Evolutionary conservation across 2,888 invertebrate genomes (phyloP).

Genomic region (Flexamia atlantica): DNA sequence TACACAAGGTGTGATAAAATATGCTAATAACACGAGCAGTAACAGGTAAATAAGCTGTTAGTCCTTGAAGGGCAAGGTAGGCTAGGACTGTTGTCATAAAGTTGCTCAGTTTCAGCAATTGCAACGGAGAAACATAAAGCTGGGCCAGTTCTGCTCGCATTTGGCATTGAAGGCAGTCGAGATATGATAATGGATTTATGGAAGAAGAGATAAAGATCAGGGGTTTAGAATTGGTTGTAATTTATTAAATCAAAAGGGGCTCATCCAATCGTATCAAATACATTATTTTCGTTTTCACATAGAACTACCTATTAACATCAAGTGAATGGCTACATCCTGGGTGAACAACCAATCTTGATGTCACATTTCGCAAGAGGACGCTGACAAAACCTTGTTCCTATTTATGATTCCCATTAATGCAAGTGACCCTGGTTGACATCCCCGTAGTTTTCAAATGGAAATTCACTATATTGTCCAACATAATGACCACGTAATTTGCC

Average conservation of each 20-base stretch:
- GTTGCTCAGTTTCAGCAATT: slow-evolving; percentile 12
- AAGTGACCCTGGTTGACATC: slow-evolving; percentile 1
- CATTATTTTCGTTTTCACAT: no score
- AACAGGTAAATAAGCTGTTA: slow-evolving; percentile 1
- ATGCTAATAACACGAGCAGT: slow-evolving; percentile 11
- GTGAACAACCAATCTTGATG: neutral
- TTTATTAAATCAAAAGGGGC: neutral
- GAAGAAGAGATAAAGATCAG: slow-evolving; percentile 12
- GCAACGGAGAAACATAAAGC: slow-evolving; percentile 6
- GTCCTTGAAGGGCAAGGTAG: slow-evolving; percentile 1
- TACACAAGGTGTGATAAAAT: neutral
- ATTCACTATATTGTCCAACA: slow-evolving; percentile 22
- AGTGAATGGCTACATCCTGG: no score
- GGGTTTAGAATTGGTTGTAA: neutral
- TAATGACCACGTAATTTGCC: slow-evolving; percentile 38
- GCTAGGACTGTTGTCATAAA: slow-evolving; percentile 1
- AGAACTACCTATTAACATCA: no score
- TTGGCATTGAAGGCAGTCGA: slow-evolving; percentile 19
- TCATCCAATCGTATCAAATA: no score
- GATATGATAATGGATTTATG: slow-evolving; percentile 34
- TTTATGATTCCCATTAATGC: slow-evolving; percentile 38
- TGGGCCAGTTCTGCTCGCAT: slow-evolving; percentile 17
- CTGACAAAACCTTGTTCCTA: slow-evolving; percentile 6
- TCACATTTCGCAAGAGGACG: neutral
- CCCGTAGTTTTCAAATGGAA: slow-evolving; percentile 35